phyloP scores from a whole-genome alignment of 2,797 vertebrate species.

The Lutjanus argentimaculatus region DNA sequence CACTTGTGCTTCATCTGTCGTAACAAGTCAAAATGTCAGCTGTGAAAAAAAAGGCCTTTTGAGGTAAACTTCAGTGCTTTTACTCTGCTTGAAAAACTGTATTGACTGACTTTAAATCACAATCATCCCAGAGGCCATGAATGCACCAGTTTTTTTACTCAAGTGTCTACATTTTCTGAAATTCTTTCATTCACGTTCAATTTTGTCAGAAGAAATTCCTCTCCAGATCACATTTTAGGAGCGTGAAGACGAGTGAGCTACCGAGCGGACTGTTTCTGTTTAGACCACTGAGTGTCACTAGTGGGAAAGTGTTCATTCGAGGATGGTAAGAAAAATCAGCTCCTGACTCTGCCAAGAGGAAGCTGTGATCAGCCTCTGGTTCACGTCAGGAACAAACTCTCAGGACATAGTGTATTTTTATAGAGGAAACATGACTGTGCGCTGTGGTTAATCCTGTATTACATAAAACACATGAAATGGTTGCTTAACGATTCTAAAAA shows the following conservation, averaged over 20 bases:
- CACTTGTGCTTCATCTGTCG: not conserved
- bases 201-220: conserved; percentile 10
- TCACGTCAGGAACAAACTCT: conserved; percentile 10
- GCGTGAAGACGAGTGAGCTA: not conserved
- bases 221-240: conserved; percentile 1
- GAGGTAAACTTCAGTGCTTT: not conserved
- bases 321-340: not conserved
- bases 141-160: not conserved
- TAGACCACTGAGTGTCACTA: conserved; percentile 69
- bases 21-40: conserved; percentile 1
- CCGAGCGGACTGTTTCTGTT: conserved; percentile 29
- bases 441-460: not conserved
- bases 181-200: not conserved
- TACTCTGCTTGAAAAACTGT: not conserved
- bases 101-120: not conserved
- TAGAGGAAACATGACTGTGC: not conserved
- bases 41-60: not conserved
- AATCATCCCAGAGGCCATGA: not conserved
- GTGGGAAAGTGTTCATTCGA: conserved; percentile 23
- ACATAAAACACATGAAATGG: not conserved
- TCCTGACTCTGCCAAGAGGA: conserved; percentile 15
- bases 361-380: conserved; percentile 25
- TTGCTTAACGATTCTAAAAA: not conserved
- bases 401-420: not conserved
- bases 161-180: not conserved